These are phyloP conservation scores for Myrmecobius fasciatus DNA, from an alignment of 2,113 vertebrate genomes.

Conservation along the genomic window DNA sequence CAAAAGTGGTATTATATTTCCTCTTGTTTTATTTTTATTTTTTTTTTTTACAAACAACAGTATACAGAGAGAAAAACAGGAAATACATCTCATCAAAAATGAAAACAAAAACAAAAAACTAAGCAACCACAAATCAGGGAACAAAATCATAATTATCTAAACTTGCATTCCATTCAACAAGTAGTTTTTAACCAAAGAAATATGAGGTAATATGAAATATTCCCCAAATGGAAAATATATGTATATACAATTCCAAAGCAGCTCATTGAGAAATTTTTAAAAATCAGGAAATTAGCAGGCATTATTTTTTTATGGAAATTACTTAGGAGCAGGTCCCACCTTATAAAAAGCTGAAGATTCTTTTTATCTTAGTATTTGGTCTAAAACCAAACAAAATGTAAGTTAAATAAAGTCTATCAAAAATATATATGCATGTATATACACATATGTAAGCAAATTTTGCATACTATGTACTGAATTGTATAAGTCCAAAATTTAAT, in stretches of 20 bases:
- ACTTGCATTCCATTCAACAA: slow-evolving; percentile 36
- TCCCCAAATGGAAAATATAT: slow-evolving; percentile 6
- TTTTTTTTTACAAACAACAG: neutral
- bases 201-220: neutral
- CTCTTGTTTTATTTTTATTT: slow-evolving; percentile 12
- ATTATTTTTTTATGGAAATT: slow-evolving; percentile 33
- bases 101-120: slow-evolving; percentile 60
- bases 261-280: slow-evolving; percentile 25
- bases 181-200: slow-evolving; percentile 52
- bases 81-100: slow-evolving; percentile 50
- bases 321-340: neutral
- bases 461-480: neutral
- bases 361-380: neutral
- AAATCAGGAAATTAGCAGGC: neutral
- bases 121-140: slow-evolving; percentile 37
- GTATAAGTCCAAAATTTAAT: neutral
- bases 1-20: neutral
- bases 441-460: neutral
- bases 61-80: neutral
- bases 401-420: neutral
- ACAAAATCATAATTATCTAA: slow-evolving; percentile 59
- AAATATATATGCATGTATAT: neutral
- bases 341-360: slow-evolving; percentile 4
- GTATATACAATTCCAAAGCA: neutral
- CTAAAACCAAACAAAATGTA: slow-evolving; percentile 32